These are phyloP conservation scores for Radopholus similis DNA, from an alignment of 1,140 invertebrate species.

Conservation along the genomic window DNA sequence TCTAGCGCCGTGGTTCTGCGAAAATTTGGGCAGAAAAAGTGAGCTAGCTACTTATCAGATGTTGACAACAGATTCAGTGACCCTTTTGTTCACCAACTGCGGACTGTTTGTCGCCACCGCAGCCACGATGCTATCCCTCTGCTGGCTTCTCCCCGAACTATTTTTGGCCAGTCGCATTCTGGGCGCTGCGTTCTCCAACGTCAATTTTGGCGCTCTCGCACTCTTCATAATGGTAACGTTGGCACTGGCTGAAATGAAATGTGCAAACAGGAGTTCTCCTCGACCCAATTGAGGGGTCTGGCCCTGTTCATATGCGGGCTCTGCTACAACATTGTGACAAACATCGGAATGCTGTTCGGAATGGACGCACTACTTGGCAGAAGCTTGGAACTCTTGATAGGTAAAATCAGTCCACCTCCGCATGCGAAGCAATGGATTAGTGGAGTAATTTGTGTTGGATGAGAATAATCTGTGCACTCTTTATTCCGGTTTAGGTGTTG, in stretches of 20 bases:
- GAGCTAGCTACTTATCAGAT: background rate
- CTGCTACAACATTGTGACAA: conserved; percentile 24
- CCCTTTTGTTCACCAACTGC: conserved; percentile 31
- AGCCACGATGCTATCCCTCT: conserved; percentile 13
- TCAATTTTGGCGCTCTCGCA: conserved; percentile 41
- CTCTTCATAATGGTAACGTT: conserved; percentile 3
- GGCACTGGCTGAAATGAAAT: background rate
- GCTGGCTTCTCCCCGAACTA: conserved; percentile 32
- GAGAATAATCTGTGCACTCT: background rate
- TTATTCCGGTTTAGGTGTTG: conserved; percentile 25
- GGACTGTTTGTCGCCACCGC: conserved; percentile 9
- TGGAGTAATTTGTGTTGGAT: background rate
- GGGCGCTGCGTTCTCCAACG: conserved; percentile 21
- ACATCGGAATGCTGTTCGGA: conserved; percentile 42
- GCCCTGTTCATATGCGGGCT: conserved; percentile 34
- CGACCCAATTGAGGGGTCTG: conserved; percentile 36
- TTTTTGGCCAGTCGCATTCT: conserved; percentile 38
- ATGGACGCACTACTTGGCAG: conserved; percentile 39
- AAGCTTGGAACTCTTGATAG: conserved; percentile 25
- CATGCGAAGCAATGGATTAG: background rate
- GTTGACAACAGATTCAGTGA: conserved; percentile 15
- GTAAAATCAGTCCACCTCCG: background rate
- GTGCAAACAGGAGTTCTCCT: conserved; percentile 32
- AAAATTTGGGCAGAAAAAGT: conserved; percentile 22
- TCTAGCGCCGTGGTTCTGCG: conserved; percentile 35